Conservation (phyloP, 2,888 invertebrate species). For the Notodonta ziczac region DNA sequence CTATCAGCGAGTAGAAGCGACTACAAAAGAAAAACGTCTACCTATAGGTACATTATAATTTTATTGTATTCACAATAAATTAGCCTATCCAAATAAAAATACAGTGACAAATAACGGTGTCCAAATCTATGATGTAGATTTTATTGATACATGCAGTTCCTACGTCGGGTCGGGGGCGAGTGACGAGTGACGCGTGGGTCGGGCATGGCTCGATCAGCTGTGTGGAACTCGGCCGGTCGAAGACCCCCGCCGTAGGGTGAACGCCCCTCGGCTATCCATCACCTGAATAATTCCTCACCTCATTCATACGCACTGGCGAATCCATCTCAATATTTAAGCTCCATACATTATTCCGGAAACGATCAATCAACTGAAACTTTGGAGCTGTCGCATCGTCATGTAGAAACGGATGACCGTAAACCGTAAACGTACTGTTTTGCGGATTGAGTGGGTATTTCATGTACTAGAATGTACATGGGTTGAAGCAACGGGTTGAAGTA, state of each 20-base stretch:
- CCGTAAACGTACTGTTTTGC: conserved; percentile 21
- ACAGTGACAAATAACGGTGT: conserved; percentile 48
- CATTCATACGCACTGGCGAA: conserved; percentile 73
- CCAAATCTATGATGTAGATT: conserved; percentile 43
- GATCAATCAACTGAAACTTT: conserved; percentile 54
- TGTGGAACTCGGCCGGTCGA: conserved; percentile 76
- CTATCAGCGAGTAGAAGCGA: conserved; percentile 43
- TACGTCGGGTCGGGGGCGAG: conserved; percentile 33
- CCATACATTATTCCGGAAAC: conserved; percentile 66
- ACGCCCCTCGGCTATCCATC: conserved; percentile 64
- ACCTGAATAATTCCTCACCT: conserved; percentile 76
- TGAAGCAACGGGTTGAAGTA: neutral
- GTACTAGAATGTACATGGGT: neutral
- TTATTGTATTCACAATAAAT: conserved; percentile 4
- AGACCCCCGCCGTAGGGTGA: conserved; percentile 68
- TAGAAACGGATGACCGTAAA: conserved; percentile 44
- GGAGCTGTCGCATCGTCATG: conserved; percentile 37
- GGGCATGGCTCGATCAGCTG: conserved; percentile 68
- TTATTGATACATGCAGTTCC: conserved; percentile 52
- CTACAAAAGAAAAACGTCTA: neutral
- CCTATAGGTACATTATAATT: neutral
- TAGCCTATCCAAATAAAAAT: conserved; percentile 14
- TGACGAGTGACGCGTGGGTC: conserved; percentile 44
- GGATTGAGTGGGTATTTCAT: neutral
- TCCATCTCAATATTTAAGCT: conserved; percentile 73